phyloP scores from a whole-genome alignment of 1,140 invertebrate species.

The Drosophila sulfurigaster region DNA sequence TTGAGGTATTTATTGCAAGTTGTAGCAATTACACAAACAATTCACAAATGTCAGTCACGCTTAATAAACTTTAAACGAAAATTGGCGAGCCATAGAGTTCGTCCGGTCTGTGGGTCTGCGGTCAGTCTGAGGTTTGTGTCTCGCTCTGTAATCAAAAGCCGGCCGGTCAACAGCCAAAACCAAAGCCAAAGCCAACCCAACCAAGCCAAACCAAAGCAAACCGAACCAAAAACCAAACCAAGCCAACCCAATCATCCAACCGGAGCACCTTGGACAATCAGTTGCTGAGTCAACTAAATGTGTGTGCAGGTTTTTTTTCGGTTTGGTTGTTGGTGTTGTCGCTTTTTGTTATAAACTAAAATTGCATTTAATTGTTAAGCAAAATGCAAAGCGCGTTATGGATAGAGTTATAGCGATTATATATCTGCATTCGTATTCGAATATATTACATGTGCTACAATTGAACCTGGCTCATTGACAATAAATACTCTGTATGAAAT shows the following conservation, averaged over 20 bases:
- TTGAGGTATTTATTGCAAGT: constrained; percentile 49
- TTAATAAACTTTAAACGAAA: constrained; percentile 78
- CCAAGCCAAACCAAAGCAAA: too few species aligned
- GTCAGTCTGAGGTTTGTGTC: constrained; percentile 43
- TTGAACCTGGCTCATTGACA: constrained; percentile 74
- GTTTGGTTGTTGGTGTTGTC: constrained; percentile 19
- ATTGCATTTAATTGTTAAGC: constrained; percentile 82
- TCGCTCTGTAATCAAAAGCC: constrained; percentile 73
- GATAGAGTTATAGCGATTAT: constrained; percentile 30
- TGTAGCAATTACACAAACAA: constrained; percentile 55
- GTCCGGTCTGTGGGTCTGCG: constrained; percentile 33
- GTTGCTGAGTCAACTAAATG: constrained; percentile 72
- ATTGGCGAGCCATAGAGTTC: constrained; percentile 67
- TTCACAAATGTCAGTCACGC: constrained; percentile 80
- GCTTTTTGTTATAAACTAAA: constrained; percentile 59
- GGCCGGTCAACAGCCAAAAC: constrained; percentile 57
- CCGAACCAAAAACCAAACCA: constrained; percentile 7
- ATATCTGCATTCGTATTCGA: constrained; percentile 13
- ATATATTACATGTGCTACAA: constrained; percentile 63
- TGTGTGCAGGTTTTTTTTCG: constrained; percentile 21
- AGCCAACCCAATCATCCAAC: constrained; percentile 37
- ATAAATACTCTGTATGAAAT: constrained; percentile 37
- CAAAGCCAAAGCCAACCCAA: not conserved
- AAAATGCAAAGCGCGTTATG: constrained; percentile 70
- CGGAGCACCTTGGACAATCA: constrained; percentile 60